These are phyloP conservation scores for Ranitomeya variabilis DNA, from an alignment of 2,113 vertebrate species.

Conservation along the genomic window DNA sequence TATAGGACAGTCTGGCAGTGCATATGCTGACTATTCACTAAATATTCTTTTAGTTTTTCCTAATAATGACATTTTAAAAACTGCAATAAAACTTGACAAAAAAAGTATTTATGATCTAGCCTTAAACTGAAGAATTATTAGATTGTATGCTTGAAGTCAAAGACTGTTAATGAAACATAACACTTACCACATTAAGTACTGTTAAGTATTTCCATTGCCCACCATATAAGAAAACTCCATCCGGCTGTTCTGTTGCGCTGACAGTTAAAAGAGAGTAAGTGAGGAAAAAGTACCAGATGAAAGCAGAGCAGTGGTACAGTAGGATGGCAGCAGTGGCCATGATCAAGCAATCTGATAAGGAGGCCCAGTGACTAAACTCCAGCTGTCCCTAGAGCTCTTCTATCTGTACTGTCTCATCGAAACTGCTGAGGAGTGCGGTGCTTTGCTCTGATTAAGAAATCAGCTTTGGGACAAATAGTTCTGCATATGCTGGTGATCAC, in stretches of 20 bases:
- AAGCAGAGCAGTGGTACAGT: constrained; percentile 66
- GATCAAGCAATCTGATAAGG: constrained; percentile 6
- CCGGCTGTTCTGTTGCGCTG: constrained; percentile 41
- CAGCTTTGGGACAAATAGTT: constrained; percentile 33
- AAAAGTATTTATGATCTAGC: neutral
- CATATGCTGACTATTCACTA: too few relatives aligned
- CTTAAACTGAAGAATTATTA: neutral
- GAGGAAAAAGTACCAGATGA: constrained; percentile 73
- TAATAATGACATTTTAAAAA: too few relatives aligned
- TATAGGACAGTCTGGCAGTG: too few relatives aligned
- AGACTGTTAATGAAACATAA: neutral
- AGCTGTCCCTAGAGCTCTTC: neutral
- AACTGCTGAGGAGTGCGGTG: neutral
- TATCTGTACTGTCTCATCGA: constrained; percentile 19
- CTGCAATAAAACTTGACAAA: too few relatives aligned
- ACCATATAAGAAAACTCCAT: constrained; percentile 64
- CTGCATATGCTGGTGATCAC: neutral
- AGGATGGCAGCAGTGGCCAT: constrained; percentile 62
- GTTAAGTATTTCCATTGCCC: constrained; percentile 76
- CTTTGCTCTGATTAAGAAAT: constrained; percentile 14
- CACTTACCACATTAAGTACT: constrained; percentile 77
- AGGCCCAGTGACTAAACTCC: neutral
- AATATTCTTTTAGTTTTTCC: too few relatives aligned
- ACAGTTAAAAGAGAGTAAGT: constrained; percentile 55
- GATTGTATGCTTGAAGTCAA: neutral